Evolutionary conservation across 2,113 vertebrate species (phyloP).

Genomic region (Brachypodius melanocephalos): DNA sequence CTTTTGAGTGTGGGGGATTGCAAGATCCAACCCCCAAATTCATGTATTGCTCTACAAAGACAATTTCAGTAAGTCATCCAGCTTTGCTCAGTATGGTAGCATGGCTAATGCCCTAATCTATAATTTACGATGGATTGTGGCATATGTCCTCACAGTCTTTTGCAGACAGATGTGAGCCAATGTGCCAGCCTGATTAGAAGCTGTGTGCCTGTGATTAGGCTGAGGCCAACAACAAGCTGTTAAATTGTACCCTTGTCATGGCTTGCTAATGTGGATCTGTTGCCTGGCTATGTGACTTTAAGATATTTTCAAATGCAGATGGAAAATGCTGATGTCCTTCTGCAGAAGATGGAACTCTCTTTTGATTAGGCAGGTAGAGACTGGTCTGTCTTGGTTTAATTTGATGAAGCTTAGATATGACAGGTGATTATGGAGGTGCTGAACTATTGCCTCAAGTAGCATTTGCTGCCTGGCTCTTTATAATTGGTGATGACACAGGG

Average conservation of each 20-base stretch:
- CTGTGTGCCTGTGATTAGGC: not conserved
- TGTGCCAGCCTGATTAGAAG: not conserved
- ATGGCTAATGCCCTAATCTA: not conserved
- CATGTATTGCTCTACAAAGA: not conserved
- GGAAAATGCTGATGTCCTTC: not conserved
- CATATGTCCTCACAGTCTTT: not conserved
- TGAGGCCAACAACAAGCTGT: not conserved
- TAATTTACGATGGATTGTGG: not conserved
- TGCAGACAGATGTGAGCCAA: not conserved
- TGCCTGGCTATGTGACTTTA: rapidly evolving
- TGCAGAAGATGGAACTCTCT: not conserved
- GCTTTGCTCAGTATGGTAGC: not conserved
- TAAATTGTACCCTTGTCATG: not conserved
- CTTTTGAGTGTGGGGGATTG: not conserved
- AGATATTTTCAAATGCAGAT: not conserved
- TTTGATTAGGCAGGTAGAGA: not conserved
- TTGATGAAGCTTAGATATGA: not conserved
- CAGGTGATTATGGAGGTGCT: not conserved
- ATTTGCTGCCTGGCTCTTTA: not conserved
- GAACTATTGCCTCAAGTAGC: not conserved
- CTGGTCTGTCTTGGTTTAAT: not conserved
- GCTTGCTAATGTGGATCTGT: not conserved
- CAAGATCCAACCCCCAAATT: not conserved
- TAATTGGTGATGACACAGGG: not conserved
- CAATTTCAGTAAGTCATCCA: not conserved